These are phyloP conservation scores for Holacanthus passer DNA, from an alignment of 2,113 vertebrate species.

Conservation along the genomic window DNA sequence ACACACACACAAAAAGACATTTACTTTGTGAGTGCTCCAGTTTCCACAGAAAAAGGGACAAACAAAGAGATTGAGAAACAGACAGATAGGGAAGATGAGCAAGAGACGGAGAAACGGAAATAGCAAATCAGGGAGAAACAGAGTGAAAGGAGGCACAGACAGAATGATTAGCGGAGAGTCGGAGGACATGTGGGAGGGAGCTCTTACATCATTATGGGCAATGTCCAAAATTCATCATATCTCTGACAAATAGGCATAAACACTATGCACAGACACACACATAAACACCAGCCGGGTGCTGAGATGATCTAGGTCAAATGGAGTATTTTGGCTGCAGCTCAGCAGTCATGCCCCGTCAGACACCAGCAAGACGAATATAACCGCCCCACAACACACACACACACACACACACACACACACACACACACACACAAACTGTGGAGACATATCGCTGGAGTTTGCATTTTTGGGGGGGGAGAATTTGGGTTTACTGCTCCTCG, in stretches of 20 bases:
- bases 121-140: slow-evolving; percentile 6
- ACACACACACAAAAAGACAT: neutral
- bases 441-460: slow-evolving; percentile 31
- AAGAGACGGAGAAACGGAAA: slow-evolving; percentile 23
- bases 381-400: slow-evolving; percentile 34
- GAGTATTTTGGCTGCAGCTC: slow-evolving; percentile 65
- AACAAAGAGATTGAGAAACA: slow-evolving; percentile 1
- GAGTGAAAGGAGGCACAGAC: slow-evolving; percentile 33
- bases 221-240: slow-evolving; percentile 52
- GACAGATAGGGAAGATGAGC: neutral
- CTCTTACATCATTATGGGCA: slow-evolving; percentile 56
- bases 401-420: slow-evolving; percentile 23
- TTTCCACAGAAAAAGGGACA: slow-evolving; percentile 7
- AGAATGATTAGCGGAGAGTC: slow-evolving; percentile 36
- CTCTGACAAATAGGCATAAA: slow-evolving; percentile 45
- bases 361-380: slow-evolving; percentile 49
- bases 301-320: slow-evolving; percentile 66
- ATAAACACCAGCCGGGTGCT: slow-evolving; percentile 34
- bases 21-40: neutral
- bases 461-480: slow-evolving; percentile 22
- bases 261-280: slow-evolving; percentile 34
- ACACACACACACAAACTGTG: slow-evolving; percentile 26
- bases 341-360: slow-evolving; percentile 56
- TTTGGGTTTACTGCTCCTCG: slow-evolving; percentile 54
- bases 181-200: slow-evolving; percentile 55